phyloP scores from a whole-genome alignment of 2,888 invertebrate genomes.

The Thecocarcelia acutangulata region DNA sequence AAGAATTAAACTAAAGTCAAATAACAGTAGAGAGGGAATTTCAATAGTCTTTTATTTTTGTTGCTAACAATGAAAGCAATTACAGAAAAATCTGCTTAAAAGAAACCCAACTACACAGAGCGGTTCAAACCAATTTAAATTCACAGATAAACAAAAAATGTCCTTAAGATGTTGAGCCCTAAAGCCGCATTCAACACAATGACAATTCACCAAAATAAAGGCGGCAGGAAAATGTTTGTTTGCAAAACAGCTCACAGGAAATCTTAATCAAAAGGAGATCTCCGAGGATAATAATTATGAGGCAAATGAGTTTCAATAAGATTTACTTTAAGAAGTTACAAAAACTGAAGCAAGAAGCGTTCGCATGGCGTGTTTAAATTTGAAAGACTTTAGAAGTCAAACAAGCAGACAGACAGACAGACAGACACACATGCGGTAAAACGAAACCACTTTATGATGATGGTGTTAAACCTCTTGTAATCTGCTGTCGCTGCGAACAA shows the following conservation, averaged over 20 bases:
- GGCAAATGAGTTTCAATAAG: constrained; percentile 27
- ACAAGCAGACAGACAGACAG: no score
- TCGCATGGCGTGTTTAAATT: no score
- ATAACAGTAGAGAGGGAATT: constrained; percentile 52
- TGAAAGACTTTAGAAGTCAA: no score
- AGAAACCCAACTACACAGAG: constrained; percentile 9
- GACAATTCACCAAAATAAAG: constrained; percentile 9
- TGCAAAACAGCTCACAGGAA: constrained; percentile 48
- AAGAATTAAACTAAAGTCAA: constrained; percentile 12
- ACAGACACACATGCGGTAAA: no score
- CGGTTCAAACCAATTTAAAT: constrained; percentile 26
- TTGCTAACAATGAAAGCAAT: constrained; percentile 59
- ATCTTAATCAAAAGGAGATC: constrained; percentile 5
- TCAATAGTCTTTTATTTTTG: constrained; percentile 53
- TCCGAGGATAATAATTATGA: constrained; percentile 33
- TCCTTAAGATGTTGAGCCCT: constrained; percentile 45
- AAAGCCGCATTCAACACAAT: no score
- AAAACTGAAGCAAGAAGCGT: background rate
- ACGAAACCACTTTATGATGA: background rate
- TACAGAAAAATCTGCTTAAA: constrained; percentile 19
- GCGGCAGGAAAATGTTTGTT: constrained; percentile 33
- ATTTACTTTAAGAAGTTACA: background rate
- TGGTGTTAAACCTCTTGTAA: constrained; percentile 55
- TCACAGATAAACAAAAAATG: constrained; percentile 40
- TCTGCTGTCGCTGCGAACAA: constrained; percentile 4